A percentile compares a stretch with the other conserved stretches of the same genome.
Conservation (phyloP, 2,113 vertebrate genomes). For the Rhynchomys soricoides region DNA sequence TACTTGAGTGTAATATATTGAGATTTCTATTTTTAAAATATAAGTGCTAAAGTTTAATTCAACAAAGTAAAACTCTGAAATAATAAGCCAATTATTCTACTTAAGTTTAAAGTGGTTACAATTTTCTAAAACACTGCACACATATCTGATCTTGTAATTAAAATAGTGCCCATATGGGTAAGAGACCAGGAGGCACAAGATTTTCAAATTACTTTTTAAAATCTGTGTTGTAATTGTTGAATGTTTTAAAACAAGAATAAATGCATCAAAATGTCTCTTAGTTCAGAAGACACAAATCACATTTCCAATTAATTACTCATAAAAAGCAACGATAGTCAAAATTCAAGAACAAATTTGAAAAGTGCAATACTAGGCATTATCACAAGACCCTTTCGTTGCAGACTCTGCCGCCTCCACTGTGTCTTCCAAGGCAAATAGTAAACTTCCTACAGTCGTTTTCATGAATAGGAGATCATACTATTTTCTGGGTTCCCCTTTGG, state of each 20-base stretch:
- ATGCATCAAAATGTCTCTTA: slow-evolving; percentile 50
- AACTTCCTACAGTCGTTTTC: not conserved
- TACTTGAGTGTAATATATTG: slow-evolving; percentile 25
- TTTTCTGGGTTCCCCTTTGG: slow-evolving; percentile 11
- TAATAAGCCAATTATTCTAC: not conserved
- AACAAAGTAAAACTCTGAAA: slow-evolving; percentile 43
- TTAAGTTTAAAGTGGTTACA: slow-evolving; percentile 27
- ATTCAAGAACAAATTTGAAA: slow-evolving; percentile 38
- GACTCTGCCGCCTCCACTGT: not conserved
- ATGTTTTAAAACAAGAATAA: slow-evolving; percentile 44
- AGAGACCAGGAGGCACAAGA: not conserved
- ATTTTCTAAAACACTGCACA: slow-evolving; percentile 37
- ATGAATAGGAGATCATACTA: not conserved
- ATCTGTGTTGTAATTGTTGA: slow-evolving; percentile 30
- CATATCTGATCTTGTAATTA: slow-evolving; percentile 6
- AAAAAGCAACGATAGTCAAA: slow-evolving; percentile 29
- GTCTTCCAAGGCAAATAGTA: not conserved
- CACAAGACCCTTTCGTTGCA: slow-evolving; percentile 10
- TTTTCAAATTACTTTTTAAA: slow-evolving; percentile 59
- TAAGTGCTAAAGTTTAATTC: slow-evolving; percentile 50
- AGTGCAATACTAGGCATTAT: slow-evolving; percentile 40
- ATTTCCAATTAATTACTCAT: slow-evolving; percentile 47
- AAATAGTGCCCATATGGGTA: slow-evolving; percentile 21
- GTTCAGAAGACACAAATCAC: slow-evolving; percentile 43
- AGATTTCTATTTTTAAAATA: slow-evolving; percentile 30